Conservation (phyloP, 2,113 vertebrate species). For the Leucosticte australis region DNA sequence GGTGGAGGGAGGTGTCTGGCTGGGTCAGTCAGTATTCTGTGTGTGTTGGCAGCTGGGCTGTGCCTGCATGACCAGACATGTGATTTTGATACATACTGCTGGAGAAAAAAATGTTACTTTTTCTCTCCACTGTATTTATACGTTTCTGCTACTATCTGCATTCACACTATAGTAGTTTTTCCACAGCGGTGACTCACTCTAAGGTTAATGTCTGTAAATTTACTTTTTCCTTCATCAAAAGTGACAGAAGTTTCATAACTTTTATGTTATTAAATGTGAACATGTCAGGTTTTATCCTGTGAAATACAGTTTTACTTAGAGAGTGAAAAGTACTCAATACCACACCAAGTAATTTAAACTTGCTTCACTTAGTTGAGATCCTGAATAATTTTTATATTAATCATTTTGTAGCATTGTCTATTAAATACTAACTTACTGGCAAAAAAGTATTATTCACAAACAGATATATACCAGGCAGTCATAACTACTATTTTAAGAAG, state of each 20-base stretch:
- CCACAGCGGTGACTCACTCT: neutral
- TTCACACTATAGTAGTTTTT: neutral
- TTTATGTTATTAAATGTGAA: neutral
- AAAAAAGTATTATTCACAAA: neutral
- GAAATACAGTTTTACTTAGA: neutral
- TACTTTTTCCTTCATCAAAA: neutral
- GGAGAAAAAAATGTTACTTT: rapidly evolving
- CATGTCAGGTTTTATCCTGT: neutral
- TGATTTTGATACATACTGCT: neutral
- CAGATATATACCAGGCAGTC: neutral
- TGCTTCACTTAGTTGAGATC: neutral
- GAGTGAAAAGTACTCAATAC: neutral
- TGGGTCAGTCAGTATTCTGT: no score
- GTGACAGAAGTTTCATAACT: neutral
- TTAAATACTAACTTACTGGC: neutral
- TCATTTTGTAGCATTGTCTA: neutral
- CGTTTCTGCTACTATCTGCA: neutral
- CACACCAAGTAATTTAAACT: neutral
- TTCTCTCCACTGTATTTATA: neutral
- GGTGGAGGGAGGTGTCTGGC: neutral
- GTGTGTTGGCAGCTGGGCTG: neutral
- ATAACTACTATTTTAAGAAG: neutral
- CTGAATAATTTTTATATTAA: neutral
- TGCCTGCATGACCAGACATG: neutral
- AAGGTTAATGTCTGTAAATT: neutral